phyloP scores from a whole-genome alignment of 2,797 vertebrate genomes.

The Eutrigla gurnardus region DNA sequence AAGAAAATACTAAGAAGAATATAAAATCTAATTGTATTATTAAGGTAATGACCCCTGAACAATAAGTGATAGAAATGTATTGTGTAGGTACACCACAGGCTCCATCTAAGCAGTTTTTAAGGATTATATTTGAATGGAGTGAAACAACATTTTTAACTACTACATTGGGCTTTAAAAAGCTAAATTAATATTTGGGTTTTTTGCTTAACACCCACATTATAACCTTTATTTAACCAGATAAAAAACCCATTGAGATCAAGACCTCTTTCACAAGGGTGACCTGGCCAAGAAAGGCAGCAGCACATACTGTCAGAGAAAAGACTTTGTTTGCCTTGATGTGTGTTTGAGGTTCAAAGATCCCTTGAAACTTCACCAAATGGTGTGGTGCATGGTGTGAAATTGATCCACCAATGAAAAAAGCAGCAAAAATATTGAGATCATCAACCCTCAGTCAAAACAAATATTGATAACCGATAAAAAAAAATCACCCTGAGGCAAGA shows the following conservation, averaged over 20 bases:
- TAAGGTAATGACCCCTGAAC: neutral
- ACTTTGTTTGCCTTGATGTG: constrained; percentile 7
- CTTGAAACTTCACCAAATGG: no score
- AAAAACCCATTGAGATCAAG: no score
- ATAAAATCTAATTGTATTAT: constrained; percentile 2
- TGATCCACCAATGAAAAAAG: neutral
- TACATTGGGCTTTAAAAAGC: neutral
- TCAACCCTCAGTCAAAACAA: neutral
- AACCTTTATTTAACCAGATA: no score
- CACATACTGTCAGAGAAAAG: neutral
- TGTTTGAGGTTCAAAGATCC: constrained; percentile 22
- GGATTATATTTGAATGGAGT: neutral
- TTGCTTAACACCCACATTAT: neutral
- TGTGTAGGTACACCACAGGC: neutral
- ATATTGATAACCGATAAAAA: neutral
- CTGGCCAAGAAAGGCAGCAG: no score
- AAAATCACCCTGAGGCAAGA: neutral
- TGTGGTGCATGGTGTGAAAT: neutral
- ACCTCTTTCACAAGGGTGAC: no score
- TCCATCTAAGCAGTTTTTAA: neutral
- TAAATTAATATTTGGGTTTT: neutral
- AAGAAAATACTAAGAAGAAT: no score
- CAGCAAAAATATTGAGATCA: neutral
- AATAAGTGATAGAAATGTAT: neutral
- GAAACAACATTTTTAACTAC: neutral